These are phyloP conservation scores for Peribatodes rhomboidaria DNA, from an alignment of 2,888 invertebrate species.

Conservation along the genomic window DNA sequence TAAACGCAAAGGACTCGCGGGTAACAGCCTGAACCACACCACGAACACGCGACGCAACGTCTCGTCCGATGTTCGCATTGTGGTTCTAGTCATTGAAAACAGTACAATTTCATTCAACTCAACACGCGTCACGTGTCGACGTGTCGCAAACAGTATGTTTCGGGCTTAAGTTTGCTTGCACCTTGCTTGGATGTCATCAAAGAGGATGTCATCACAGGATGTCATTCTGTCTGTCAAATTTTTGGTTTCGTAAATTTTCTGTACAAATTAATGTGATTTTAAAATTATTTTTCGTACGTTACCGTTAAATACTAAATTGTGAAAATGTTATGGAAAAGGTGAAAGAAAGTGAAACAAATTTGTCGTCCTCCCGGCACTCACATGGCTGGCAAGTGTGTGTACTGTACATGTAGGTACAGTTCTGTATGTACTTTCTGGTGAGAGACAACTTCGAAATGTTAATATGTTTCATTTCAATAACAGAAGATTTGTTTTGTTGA, in stretches of 20 bases:
- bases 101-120: too few species aligned
- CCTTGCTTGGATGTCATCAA: too few species aligned
- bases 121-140: too few species aligned
- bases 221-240: too few species aligned
- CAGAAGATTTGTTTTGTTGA: background rate
- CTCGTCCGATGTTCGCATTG: too few species aligned
- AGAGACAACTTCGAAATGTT: background rate
- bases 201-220: too few species aligned
- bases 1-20: too few species aligned
- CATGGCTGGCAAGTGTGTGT: background rate
- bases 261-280: background rate
- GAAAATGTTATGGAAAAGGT: constrained; percentile 6
- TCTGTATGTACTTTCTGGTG: background rate
- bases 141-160: too few species aligned
- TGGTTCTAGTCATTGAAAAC: too few species aligned
- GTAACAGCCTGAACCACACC: too few species aligned
- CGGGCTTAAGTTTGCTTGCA: too few species aligned
- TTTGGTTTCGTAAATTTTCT: background rate
- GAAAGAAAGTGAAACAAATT: background rate
- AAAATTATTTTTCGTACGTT: background rate
- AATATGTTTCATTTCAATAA: background rate
- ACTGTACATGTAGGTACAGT: background rate
- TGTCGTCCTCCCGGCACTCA: background rate
- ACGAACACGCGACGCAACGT: too few species aligned
- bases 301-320: background rate